Base-by-base conservation (phyloP, 1,140 invertebrate genomes). In the Megalopta genalis region DNA sequence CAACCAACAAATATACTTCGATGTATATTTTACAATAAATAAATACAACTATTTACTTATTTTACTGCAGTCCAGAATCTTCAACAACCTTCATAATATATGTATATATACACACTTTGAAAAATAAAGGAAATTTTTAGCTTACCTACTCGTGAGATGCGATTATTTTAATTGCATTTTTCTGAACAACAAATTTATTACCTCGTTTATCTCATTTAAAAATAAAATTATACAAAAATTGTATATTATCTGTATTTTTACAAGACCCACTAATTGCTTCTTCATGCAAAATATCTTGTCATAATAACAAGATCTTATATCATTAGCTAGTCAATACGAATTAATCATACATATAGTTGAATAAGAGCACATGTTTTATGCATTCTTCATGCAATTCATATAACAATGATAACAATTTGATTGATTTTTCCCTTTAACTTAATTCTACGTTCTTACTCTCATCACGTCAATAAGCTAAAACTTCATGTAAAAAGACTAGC, bases 401-500 rank as follows among this genome's bases (percentile, higher is more conserved):
- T 21, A 72, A 69, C 66, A 37, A 57, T 54, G 37, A 75, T 75
- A 83, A 83, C 23, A 80, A 49, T 25, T 75, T 27, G 14, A 32
- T 42, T 80, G 32, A 25, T 46, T 57, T n/a, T 10, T 25, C 14
- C 2, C 14, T 5, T 21, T n/a, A 25, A 54, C 59, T 54, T 71
- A 39, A 23, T 27, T 69, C 39, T 52, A 59, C 27, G 52, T 27
- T 46, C 23, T 62, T 37, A 27, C 25, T 27, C 57, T 27, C 39
- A 67, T 23, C 14, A 9, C 12, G 60, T 83, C 18, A 75, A n/a
- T 54, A 52, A 62, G 64, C 68, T 80, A 65, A 46, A 59, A 76
- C 75, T 82, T 71, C 39, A 76, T 83, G 74, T 86, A 83, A 86
- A 86, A 87, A 84, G 73, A 77, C 16, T 67, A 65, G 16, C 27